Evolutionary conservation across 2,888 invertebrate genomes (phyloP).

Genomic region (Octonoba sinensis): DNA sequence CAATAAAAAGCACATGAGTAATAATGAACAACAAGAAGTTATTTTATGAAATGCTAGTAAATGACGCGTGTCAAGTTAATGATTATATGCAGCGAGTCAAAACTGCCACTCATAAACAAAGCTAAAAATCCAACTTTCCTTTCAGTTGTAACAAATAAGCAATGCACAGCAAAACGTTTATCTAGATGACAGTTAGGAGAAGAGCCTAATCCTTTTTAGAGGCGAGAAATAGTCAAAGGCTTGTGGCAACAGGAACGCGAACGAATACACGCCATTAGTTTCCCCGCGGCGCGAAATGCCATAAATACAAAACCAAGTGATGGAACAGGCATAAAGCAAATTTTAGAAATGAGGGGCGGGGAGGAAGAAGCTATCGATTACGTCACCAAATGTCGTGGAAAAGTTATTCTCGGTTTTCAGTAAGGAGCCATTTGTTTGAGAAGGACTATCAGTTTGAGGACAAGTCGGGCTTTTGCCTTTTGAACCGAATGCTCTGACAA

Average conservation of each 20-base stretch:
- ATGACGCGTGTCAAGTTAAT: too few relatives aligned
- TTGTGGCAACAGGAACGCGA: constrained; percentile 18
- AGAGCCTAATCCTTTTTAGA: constrained; percentile 43
- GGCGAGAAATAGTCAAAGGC: constrained; percentile 24
- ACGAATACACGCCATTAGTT: constrained; percentile 42
- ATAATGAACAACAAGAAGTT: too few relatives aligned
- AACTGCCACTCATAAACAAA: too few relatives aligned
- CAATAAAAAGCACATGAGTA: too few relatives aligned
- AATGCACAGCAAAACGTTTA: too few relatives aligned
- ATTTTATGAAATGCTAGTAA: too few relatives aligned
- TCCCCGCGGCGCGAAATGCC: constrained; percentile 25
- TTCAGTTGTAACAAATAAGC: too few relatives aligned
- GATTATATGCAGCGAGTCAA: too few relatives aligned
- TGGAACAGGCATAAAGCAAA: constrained; percentile 47
- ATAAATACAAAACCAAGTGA: constrained; percentile 63
- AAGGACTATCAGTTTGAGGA: constrained; percentile 42
- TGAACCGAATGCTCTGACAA: constrained; percentile 35
- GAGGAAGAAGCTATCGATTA: constrained; percentile 37
- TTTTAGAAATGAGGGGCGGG: constrained; percentile 24
- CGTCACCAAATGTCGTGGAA: constrained; percentile 36
- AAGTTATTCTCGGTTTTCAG: constrained; percentile 46
- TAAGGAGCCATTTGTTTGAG: constrained; percentile 47
- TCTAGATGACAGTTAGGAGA: too few relatives aligned
- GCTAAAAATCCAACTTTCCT: too few relatives aligned
- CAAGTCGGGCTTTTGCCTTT: constrained; percentile 12